phyloP scores from a whole-genome alignment of 2,888 invertebrate species.

The Mactromeris polynyma region DNA sequence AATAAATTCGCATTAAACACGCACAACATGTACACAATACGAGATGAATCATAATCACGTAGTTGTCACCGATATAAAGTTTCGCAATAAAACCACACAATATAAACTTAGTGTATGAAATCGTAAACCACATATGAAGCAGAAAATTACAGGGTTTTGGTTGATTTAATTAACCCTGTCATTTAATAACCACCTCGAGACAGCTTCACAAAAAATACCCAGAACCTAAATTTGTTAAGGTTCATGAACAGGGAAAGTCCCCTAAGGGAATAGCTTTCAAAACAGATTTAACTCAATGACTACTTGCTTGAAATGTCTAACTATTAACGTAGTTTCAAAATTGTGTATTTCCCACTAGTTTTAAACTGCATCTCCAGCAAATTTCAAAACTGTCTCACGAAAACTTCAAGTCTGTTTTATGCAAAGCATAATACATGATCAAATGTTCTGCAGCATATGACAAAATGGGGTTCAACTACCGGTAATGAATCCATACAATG shows the following conservation, averaged over 20 bases:
- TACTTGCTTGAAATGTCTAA: neutral
- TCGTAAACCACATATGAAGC: neutral
- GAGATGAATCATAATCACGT: neutral
- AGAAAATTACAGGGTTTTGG: constrained; percentile 4
- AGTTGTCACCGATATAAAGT: neutral
- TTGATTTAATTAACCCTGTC: constrained; percentile 17
- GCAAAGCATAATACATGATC: no score
- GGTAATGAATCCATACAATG: no score
- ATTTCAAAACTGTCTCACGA: no score
- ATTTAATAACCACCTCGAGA: constrained; percentile 15
- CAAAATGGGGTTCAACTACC: no score
- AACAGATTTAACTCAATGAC: neutral
- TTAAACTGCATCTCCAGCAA: no score
- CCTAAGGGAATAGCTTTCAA: neutral
- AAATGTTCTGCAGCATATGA: no score
- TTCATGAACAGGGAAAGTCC: neutral
- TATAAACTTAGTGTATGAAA: neutral
- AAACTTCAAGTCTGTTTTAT: no score
- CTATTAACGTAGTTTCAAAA: no score
- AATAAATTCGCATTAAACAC: neutral
- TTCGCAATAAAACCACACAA: neutral
- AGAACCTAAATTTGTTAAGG: constrained; percentile 5
- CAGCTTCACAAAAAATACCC: constrained; percentile 10
- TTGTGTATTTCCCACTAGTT: no score
- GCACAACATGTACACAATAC: neutral